Percentiles rank a stretch among this genome's conserved stretches.
These are phyloP conservation scores for Chlorospingus semifuscus DNA, from an alignment of 2,797 vertebrate genomes.

Conservation along the genomic window DNA sequence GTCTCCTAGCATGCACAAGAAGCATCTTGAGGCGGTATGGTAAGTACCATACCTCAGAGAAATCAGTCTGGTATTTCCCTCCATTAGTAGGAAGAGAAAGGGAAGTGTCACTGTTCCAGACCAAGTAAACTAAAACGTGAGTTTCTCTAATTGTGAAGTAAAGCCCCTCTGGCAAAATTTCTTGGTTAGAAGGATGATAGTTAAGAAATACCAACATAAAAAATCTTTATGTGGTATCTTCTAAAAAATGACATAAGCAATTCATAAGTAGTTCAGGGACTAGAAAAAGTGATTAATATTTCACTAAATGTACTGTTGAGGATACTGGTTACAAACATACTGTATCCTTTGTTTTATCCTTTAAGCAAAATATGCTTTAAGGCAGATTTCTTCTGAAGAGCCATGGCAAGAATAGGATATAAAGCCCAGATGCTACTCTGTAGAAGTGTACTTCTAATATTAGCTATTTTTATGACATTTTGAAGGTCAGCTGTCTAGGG, in stretches of 20 bases:
- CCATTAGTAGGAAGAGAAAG: neutral
- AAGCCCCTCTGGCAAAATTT: neutral
- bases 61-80: neutral
- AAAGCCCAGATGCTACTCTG: neutral
- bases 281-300: slow-evolving; percentile 47
- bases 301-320: slow-evolving; percentile 26
- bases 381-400: slow-evolving; percentile 1
- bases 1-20: neutral
- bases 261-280: slow-evolving; percentile 5
- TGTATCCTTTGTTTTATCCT: slow-evolving; percentile 40
- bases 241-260: neutral
- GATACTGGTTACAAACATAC: neutral
- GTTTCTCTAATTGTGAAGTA: neutral
- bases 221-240: neutral
- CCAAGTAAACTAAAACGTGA: neutral
- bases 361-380: slow-evolving; percentile 11
- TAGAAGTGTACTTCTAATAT: neutral
- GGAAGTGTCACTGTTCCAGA: neutral
- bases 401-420: neutral
- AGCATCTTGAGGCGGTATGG: neutral
- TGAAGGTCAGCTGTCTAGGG: slow-evolving; percentile 17
- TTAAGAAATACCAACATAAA: neutral
- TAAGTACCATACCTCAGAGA: neutral
- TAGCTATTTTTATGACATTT: slow-evolving; percentile 32
- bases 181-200: neutral